Evolutionary conservation across 2,888 invertebrate species (phyloP).

Genomic region (Oscheius sp.): DNA sequence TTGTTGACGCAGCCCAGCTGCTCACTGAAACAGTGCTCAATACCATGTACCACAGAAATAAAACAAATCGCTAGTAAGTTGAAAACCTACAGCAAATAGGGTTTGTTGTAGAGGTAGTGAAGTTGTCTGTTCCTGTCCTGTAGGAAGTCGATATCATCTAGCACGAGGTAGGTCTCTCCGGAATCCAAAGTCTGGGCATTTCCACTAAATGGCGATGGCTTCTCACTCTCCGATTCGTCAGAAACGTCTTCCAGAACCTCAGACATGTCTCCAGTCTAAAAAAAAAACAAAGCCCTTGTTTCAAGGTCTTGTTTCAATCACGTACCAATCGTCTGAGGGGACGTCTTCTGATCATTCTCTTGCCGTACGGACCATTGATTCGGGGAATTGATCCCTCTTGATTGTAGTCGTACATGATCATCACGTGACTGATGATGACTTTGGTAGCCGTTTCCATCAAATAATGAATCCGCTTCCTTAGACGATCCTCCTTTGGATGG

Average conservation of each 20-base stretch:
- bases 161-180: conserved; percentile 44
- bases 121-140: conserved; percentile 56
- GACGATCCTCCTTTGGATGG: conserved; percentile 51
- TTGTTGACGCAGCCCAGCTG: conserved; percentile 48
- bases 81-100: conserved; percentile 46
- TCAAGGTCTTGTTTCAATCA: neutral
- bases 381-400: conserved; percentile 54
- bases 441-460: conserved; percentile 58
- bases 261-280: conserved; percentile 36
- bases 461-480: conserved; percentile 60
- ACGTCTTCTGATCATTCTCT: conserved; percentile 42
- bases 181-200: conserved; percentile 39
- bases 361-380: conserved; percentile 52
- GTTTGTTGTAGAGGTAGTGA: conserved; percentile 55
- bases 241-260: conserved; percentile 56
- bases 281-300: no score
- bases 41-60: neutral
- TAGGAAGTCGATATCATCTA: conserved; percentile 54
- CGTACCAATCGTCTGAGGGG: neutral
- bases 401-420: conserved; percentile 61
- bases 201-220: conserved; percentile 52
- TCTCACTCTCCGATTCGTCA: conserved; percentile 54
- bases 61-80: no score
- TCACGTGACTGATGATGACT: conserved; percentile 55
- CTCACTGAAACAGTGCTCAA: conserved; percentile 40